These are phyloP conservation scores for Mormyrus hasselquistii DNA, from an alignment of 2,797 vertebrate species.

Conservation along the genomic window DNA sequence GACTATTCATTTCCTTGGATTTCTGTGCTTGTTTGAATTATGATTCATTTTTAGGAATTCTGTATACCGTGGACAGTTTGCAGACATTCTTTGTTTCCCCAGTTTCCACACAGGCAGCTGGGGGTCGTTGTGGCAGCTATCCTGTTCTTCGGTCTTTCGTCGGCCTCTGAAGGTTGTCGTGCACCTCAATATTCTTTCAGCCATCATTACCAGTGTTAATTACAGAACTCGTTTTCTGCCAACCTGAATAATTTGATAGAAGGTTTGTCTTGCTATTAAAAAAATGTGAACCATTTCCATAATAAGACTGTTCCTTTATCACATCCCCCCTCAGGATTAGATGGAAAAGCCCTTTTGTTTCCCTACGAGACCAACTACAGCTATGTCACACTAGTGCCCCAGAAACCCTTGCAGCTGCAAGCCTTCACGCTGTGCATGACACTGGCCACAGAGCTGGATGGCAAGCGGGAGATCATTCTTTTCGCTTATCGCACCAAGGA, in stretches of 20 bases:
- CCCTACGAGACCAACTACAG: conserved; percentile 68
- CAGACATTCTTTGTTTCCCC: neutral
- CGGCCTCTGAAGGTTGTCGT: conserved; percentile 43
- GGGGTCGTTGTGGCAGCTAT: conserved; percentile 23
- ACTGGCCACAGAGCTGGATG: conserved; percentile 61
- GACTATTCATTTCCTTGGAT: neutral
- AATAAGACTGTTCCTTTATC: neutral
- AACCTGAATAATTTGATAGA: neutral
- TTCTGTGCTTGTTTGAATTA: neutral
- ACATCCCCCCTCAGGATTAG: conserved; percentile 47
- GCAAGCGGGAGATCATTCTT: conserved; percentile 64
- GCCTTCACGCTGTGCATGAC: conserved; percentile 70
- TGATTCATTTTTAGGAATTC: neutral
- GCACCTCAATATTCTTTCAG: neutral
- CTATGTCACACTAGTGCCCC: conserved; percentile 59
- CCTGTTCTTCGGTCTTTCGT: conserved; percentile 36
- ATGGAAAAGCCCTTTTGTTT: conserved; percentile 62
- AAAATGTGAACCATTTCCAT: neutral
- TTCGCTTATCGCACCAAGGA: conserved; percentile 67
- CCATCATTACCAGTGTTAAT: neutral
- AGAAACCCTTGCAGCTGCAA: conserved; percentile 56
- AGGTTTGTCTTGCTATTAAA: neutral
- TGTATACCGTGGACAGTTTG: neutral
- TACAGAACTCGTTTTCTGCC: neutral
- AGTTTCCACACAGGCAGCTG: conserved; percentile 27